These are phyloP conservation scores for Alligator mississippiensis DNA, from an alignment of 2,113 vertebrate species.

Conservation along the genomic window DNA sequence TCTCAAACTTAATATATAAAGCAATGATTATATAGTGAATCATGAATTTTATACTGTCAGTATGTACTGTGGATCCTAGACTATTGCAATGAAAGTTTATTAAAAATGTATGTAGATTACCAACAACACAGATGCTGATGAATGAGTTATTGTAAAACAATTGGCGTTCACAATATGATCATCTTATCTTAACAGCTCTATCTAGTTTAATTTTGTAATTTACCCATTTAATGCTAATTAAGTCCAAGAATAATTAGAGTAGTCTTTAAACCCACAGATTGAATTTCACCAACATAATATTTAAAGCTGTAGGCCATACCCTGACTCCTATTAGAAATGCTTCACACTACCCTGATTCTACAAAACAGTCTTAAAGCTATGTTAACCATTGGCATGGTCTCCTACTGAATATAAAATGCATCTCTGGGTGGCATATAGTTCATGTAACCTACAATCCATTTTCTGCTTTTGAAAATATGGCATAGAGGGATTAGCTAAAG, in stretches of 20 bases:
- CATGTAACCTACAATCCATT: no score
- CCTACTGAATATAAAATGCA: neutral
- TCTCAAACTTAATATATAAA: neutral
- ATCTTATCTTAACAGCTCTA: neutral
- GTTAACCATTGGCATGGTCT: neutral
- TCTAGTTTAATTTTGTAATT: neutral
- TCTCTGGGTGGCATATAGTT: neutral
- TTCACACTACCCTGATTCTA: neutral
- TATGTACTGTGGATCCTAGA: neutral
- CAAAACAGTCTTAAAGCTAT: neutral
- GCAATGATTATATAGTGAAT: neutral
- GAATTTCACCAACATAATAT: neutral
- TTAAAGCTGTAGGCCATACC: neutral
- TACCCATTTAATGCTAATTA: neutral
- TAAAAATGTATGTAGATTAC: neutral
- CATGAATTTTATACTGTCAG: neutral
- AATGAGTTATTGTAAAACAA: neutral
- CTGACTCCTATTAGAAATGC: neutral
- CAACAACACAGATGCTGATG: neutral
- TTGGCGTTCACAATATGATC: neutral
- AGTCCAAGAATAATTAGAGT: neutral
- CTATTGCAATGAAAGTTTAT: neutral
- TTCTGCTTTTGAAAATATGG: neutral
- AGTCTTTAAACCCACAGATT: neutral
- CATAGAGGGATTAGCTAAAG: neutral